Percentiles rank a stretch among this genome's conserved stretches.
These are phyloP conservation scores for Metopia argyrocephala DNA, from an alignment of 2,888 invertebrate genomes.

Conservation along the genomic window DNA sequence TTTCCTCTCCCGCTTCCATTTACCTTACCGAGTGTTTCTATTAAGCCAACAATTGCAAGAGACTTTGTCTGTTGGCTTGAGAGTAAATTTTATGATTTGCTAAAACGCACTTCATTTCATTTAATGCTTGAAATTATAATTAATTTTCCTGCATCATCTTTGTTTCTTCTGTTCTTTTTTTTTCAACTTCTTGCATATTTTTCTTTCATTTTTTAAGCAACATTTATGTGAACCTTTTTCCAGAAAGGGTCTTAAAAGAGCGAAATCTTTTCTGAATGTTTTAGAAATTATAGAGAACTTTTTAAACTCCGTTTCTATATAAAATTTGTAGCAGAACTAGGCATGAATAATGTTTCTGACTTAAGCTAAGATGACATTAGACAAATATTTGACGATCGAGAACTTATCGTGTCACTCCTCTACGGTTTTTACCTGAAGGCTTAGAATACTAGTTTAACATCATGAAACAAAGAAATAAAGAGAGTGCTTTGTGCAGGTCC, in stretches of 20 bases:
- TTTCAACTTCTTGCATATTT: no score
- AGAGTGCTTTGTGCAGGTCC: no score
- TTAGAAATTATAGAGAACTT: no score
- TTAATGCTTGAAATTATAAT: slow-evolving; percentile 57
- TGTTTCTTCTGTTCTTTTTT: background rate
- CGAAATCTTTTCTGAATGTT: background rate
- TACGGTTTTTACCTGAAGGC: no score
- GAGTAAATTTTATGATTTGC: slow-evolving; percentile 55
- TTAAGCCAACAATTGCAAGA: background rate
- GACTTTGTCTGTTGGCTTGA: slow-evolving; percentile 19
- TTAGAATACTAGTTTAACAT: no score
- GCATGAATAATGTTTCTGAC: no score
- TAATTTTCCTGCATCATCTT: slow-evolving; percentile 52
- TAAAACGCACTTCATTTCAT: slow-evolving; percentile 61
- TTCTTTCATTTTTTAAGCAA: slow-evolving; percentile 29
- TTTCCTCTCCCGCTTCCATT: background rate
- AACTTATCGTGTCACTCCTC: no score
- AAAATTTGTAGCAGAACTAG: no score
- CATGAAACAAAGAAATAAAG: no score
- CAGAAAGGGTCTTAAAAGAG: slow-evolving; percentile 1
- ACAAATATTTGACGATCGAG: no score
- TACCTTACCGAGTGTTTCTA: background rate
- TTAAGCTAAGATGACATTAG: no score
- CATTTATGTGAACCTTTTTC: slow-evolving; percentile 24
- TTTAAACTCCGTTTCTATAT: no score